Conservation (phyloP, 2,888 invertebrate genomes). For the Sylvicola cinctus region DNA sequence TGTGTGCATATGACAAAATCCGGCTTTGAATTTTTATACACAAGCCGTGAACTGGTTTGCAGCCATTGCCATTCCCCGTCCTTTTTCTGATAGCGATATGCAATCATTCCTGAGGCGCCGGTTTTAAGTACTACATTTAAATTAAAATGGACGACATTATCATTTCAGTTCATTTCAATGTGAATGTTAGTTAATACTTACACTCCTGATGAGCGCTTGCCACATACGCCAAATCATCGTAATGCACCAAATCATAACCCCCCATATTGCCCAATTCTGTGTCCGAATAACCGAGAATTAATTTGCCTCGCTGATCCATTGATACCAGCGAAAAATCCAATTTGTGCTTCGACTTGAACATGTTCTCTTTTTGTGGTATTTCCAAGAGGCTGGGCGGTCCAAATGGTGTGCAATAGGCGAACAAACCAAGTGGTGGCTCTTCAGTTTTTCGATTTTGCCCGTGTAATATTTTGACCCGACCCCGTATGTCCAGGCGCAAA, state of each 20-base stretch:
- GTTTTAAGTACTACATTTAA: constrained; percentile 80
- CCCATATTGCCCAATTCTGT: constrained; percentile 78
- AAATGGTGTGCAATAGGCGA: constrained; percentile 97
- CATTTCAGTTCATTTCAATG: background rate
- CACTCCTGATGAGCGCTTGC: constrained; percentile 98
- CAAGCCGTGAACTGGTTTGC: constrained; percentile 88
- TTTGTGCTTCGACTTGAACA: constrained; percentile 99
- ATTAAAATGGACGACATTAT: constrained; percentile 1
- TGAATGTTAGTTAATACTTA: constrained; percentile 32
- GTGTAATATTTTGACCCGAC: constrained; percentile 85
- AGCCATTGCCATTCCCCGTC: constrained; percentile 94
- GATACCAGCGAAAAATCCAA: constrained; percentile 89
- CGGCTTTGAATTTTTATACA: constrained; percentile 98
- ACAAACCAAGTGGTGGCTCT: constrained; percentile 83
- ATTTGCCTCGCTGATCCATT: constrained; percentile 93
- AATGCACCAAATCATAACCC: constrained; percentile 96
- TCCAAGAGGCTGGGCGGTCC: constrained; percentile 94
- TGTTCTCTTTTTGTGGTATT: constrained; percentile 94
- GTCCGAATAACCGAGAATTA: constrained; percentile 85
- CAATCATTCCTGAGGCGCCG: constrained; percentile 97
- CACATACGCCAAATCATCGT: constrained; percentile 91
- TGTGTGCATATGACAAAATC: constrained; percentile 99
- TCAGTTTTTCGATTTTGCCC: constrained; percentile 91
- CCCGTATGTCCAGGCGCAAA: constrained; percentile 91
- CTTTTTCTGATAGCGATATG: constrained; percentile 91